Evolutionary conservation across 2,113 vertebrate species (phyloP).

Genomic region (Ceratotherium simum): DNA sequence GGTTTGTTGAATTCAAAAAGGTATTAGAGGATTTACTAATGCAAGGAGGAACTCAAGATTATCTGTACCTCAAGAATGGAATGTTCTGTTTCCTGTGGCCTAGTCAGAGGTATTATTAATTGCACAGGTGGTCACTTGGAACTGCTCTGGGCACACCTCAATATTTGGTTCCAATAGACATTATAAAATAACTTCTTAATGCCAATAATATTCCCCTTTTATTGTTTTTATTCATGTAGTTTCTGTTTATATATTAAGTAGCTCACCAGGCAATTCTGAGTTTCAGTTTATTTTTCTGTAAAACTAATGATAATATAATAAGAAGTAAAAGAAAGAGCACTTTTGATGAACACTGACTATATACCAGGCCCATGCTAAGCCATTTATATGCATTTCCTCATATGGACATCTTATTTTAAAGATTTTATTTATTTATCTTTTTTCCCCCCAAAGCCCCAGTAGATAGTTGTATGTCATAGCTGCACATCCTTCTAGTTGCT

Average conservation of each 20-base stretch:
- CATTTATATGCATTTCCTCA: background rate
- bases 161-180: background rate
- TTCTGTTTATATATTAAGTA: background rate
- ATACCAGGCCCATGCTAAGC: background rate
- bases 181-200: background rate
- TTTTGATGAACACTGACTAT: background rate
- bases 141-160: background rate
- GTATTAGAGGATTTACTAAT: constrained; percentile 13
- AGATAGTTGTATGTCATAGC: no score
- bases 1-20: constrained; percentile 32
- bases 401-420: background rate
- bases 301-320: background rate
- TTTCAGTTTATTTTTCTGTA: background rate
- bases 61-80: background rate
- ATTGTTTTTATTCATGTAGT: background rate
- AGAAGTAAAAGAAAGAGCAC: background rate
- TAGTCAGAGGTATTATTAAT: background rate
- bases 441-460: no score
- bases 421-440: no score
- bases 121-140: background rate
- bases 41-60: background rate
- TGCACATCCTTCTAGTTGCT: no score
- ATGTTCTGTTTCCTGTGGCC: background rate
- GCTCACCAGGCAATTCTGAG: background rate
- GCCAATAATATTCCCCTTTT: background rate